These are phyloP conservation scores for Andrena haemorrhoa DNA, from an alignment of 2,888 invertebrate species.

Conservation along the genomic window DNA sequence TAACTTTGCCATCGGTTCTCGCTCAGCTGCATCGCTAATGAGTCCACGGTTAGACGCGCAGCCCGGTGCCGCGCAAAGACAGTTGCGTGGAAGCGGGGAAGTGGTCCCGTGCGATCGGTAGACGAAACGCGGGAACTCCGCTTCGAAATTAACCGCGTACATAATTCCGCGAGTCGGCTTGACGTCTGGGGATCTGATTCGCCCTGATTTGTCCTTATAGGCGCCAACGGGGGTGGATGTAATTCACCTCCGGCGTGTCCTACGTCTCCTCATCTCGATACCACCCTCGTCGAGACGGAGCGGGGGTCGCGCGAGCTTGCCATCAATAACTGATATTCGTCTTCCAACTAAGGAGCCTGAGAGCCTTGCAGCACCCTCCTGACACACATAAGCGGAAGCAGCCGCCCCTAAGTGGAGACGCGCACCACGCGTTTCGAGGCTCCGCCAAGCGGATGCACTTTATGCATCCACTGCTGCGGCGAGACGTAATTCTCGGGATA, in stretches of 20 bases:
- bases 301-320: slow-evolving; percentile 62
- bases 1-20: neutral
- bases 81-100: neutral
- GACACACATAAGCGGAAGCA: slow-evolving; percentile 72
- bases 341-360: slow-evolving; percentile 74
- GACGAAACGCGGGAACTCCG: slow-evolving; percentile 58
- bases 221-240: slow-evolving; percentile 53
- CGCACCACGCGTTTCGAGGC: slow-evolving; percentile 14
- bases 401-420: slow-evolving; percentile 20
- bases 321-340: slow-evolving; percentile 82
- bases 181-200: slow-evolving; percentile 71
- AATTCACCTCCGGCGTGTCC: slow-evolving; percentile 53
- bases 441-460: slow-evolving; percentile 42
- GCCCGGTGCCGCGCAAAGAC: neutral
- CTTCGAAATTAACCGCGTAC: slow-evolving; percentile 66
- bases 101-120: slow-evolving; percentile 51
- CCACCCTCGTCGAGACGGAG: slow-evolving; percentile 45
- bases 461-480: neutral
- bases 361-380: slow-evolving; percentile 70
- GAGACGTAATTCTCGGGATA: slow-evolving; percentile 26
- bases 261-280: slow-evolving; percentile 64
- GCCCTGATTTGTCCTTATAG: slow-evolving; percentile 73
- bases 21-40: slow-evolving; percentile 20
- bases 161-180: slow-evolving; percentile 66
- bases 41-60: slow-evolving; percentile 15